phyloP scores from a whole-genome alignment of 2,797 vertebrate species.

The Scolopax bukidnonensis region DNA sequence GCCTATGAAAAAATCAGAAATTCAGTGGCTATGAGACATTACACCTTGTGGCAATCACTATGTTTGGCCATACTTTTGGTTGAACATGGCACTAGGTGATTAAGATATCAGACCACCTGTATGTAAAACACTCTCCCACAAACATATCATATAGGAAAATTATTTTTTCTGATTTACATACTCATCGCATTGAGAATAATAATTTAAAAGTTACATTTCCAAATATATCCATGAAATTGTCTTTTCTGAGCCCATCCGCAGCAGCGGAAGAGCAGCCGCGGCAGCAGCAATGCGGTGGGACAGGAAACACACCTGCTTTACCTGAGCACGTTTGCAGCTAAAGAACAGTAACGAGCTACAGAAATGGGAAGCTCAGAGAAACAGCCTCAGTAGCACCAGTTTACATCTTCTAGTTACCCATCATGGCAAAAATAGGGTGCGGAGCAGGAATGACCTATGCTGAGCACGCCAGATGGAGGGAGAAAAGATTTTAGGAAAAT shows the following conservation, averaged over 20 bases:
- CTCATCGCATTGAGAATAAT: neutral
- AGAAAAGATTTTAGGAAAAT: neutral
- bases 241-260: neutral
- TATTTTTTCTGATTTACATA: neutral
- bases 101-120: neutral
- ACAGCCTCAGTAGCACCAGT: neutral
- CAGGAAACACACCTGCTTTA: neutral
- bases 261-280: neutral
- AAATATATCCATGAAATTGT: neutral
- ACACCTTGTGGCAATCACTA: neutral
- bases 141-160: neutral
- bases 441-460: neutral
- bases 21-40: neutral
- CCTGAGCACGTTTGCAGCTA: neutral
- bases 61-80: neutral
- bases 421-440: neutral
- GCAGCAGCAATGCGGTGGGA: neutral
- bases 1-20: neutral
- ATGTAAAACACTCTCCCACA: neutral
- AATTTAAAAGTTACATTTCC: neutral
- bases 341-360: neutral
- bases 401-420: neutral
- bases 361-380: neutral
- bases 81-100: neutral
- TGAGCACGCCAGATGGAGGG: fast-evolving